Evolutionary conservation across 2,113 vertebrate genomes (phyloP).

Genomic region (Equus przewalskii): DNA sequence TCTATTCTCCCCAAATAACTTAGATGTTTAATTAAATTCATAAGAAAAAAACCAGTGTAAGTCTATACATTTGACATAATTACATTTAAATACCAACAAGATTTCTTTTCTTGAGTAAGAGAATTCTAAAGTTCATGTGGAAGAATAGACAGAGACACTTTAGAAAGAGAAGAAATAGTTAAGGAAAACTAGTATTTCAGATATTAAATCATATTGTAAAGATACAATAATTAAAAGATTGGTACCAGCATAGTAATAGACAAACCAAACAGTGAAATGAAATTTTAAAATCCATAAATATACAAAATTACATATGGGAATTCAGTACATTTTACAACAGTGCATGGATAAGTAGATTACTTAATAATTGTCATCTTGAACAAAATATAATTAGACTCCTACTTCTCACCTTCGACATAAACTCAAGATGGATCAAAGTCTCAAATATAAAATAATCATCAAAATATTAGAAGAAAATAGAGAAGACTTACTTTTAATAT

Average conservation of each 20-base stretch:
- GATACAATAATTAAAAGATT: neutral
- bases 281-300: neutral
- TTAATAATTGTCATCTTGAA: neutral
- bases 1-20: neutral
- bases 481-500: neutral
- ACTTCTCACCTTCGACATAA: neutral
- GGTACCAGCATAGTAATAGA: neutral
- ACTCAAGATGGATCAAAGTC: neutral
- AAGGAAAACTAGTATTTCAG: neutral
- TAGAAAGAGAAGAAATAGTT: neutral
- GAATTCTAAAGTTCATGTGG: neutral
- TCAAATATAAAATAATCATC: neutral
- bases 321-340: neutral
- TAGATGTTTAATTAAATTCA: neutral
- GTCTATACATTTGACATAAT: neutral
- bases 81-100: neutral
- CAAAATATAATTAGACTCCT: neutral
- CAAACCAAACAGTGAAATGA: neutral
- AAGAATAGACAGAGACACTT: neutral
- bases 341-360: neutral
- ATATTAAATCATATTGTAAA: conserved; percentile 22
- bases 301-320: neutral
- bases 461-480: neutral
- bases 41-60: neutral
- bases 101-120: neutral